These are phyloP conservation scores for Pituophis catenifer DNA, from an alignment of 2,113 vertebrate genomes.

Conservation along the genomic window DNA sequence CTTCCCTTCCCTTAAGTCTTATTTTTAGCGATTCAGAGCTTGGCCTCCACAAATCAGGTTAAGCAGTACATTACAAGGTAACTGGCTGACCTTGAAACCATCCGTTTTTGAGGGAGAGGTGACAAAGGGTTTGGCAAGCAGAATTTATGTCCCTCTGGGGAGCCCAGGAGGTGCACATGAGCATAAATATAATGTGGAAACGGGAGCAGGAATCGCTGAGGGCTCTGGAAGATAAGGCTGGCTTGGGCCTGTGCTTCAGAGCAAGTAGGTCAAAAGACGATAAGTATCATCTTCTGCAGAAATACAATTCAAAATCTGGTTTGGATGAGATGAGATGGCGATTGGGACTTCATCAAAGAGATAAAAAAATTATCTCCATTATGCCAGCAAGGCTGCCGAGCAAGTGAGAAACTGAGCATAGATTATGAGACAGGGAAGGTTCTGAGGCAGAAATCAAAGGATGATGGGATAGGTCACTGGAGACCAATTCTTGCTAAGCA, in stretches of 20 bases:
- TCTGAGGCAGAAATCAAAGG: slow-evolving; percentile 35
- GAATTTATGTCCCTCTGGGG: slow-evolving; percentile 60
- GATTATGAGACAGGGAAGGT: slow-evolving; percentile 30
- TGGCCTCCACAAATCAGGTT: slow-evolving; percentile 72
- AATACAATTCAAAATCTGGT: slow-evolving; percentile 51
- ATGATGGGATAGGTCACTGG: slow-evolving; percentile 41
- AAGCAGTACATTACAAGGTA: slow-evolving; percentile 66
- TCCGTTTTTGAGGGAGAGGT: slow-evolving; percentile 63
- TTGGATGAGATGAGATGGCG: slow-evolving; percentile 41
- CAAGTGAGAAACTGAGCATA: slow-evolving; percentile 45
- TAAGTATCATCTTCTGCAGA: slow-evolving; percentile 38
- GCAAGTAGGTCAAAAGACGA: slow-evolving; percentile 54
- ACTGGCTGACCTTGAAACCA: slow-evolving; percentile 69
- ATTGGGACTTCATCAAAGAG: slow-evolving; percentile 43
- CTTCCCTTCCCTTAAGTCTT: slow-evolving; percentile 61
- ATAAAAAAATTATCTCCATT: slow-evolving; percentile 54
- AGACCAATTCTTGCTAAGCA: slow-evolving; percentile 22
- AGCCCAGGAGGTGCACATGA: slow-evolving; percentile 54
- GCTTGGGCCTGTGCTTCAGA: slow-evolving; percentile 43
- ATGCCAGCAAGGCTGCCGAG: slow-evolving; percentile 39
- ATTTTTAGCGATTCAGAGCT: slow-evolving; percentile 69
- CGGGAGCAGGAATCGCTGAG: slow-evolving; percentile 53
- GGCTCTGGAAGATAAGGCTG: slow-evolving; percentile 56
- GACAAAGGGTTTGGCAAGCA: slow-evolving; percentile 60
- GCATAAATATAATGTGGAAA: slow-evolving; percentile 61